Conservation (phyloP, 2,113 vertebrate genomes). For the Sinocyclocheilus rhinocerous region DNA sequence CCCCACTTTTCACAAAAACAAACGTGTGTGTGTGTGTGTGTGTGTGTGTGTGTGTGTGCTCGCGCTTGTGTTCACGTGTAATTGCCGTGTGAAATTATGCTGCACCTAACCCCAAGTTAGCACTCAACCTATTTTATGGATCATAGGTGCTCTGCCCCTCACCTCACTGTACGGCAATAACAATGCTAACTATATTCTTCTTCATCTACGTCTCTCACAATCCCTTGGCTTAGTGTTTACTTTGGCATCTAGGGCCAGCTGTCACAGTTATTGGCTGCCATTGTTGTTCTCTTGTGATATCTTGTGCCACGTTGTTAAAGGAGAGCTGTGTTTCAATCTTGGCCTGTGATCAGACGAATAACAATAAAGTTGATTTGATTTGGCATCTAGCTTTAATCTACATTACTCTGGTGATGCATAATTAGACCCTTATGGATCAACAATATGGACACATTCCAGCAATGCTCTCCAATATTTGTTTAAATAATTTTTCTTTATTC, state of each 20-base stretch:
- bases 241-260: not conserved
- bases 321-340: constrained; percentile 1
- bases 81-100: constrained; percentile 23
- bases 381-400: not conserved
- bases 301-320: not conserved
- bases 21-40: not conserved
- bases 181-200: not conserved
- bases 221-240: not conserved
- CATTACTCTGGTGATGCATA: not conserved
- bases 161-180: not conserved
- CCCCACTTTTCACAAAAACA: too few relatives aligned
- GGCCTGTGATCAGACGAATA: constrained; percentile 6
- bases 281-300: constrained; percentile 4
- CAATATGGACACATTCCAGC: constrained; percentile 11
- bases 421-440: constrained; percentile 22
- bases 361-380: constrained; percentile 20
- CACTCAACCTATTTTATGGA: constrained; percentile 12
- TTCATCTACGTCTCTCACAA: not conserved
- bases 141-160: not conserved
- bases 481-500: not conserved
- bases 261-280: not conserved
- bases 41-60: not conserved
- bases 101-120: not conserved
- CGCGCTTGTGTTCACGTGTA: not conserved
- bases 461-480: not conserved